phyloP scores from a whole-genome alignment of 2,113 vertebrate species.

The Lophochroa leadbeateri region DNA sequence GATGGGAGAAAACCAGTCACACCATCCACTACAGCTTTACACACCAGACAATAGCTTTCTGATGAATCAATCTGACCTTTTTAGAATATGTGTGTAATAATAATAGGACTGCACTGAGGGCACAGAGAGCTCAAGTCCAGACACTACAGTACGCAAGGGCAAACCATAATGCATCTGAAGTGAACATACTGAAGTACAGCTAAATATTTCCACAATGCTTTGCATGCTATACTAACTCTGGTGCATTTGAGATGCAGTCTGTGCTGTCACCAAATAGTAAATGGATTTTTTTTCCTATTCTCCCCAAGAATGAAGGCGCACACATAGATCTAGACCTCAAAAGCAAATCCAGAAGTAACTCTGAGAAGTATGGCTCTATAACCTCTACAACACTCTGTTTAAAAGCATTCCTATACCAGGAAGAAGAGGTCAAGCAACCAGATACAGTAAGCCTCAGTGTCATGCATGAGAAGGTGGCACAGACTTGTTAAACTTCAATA shows the following conservation, averaged over 20 bases:
- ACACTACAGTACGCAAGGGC: background rate
- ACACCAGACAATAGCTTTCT: background rate
- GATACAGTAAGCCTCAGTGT: background rate
- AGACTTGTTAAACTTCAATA: background rate
- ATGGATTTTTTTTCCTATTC: background rate
- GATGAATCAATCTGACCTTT: background rate
- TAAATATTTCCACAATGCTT: background rate
- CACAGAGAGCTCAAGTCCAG: background rate
- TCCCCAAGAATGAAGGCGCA: background rate
- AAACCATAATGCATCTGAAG: background rate
- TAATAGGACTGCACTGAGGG: background rate
- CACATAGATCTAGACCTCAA: background rate
- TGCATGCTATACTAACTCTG: background rate
- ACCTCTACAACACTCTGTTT: background rate
- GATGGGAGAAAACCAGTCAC: background rate
- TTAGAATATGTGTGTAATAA: background rate
- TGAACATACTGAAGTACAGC: background rate
- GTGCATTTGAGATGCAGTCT: background rate
- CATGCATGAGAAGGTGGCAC: background rate
- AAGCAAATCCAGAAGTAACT: background rate
- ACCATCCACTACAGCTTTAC: background rate
- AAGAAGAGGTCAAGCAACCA: background rate
- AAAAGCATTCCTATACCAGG: constrained; percentile 18
- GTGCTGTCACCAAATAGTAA: background rate
- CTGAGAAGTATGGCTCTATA: background rate